A percentile compares a stretch with the other conserved stretches of the same genome.
phyloP scores from a whole-genome alignment of 2,113 vertebrate species.

The Periophthalmodon schlosseri region DNA sequence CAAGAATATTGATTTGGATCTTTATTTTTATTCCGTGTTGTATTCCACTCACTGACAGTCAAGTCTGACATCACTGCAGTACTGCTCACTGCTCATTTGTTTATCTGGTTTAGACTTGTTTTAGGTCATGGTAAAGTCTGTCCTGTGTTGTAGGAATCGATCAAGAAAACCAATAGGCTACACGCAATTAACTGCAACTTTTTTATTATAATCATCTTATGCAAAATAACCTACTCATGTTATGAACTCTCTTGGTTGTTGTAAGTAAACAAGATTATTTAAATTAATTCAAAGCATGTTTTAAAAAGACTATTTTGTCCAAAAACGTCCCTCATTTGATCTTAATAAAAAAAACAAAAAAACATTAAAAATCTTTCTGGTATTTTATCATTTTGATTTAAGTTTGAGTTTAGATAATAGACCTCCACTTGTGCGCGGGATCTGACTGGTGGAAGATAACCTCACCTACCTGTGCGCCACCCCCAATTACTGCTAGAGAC shows the following conservation, averaged over 20 bases:
- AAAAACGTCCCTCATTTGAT: not conserved
- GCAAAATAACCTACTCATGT: conserved; percentile 1
- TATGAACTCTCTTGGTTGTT: conserved; percentile 50
- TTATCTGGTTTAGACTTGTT: not conserved
- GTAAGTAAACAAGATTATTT: conserved; percentile 36
- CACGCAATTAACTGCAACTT: not conserved
- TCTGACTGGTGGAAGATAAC: too few relatives aligned
- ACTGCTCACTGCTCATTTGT: not conserved
- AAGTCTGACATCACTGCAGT: not conserved
- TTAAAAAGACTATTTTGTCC: conserved; percentile 31
- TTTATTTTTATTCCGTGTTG: not conserved
- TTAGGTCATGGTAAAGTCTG: not conserved
- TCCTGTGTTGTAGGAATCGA: not conserved
- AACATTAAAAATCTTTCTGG: not conserved
- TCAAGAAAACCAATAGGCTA: not conserved
- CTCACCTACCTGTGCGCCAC: not conserved
- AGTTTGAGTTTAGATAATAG: not conserved
- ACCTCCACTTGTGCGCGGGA: too few relatives aligned
- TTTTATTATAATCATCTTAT: too few relatives aligned
- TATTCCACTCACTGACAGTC: not conserved
- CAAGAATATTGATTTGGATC: not conserved
- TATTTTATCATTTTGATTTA: not conserved
- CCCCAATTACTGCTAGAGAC: not conserved
- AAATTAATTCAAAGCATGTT: conserved; percentile 38
- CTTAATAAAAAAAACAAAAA: not conserved